Conservation (phyloP, 64 coral and sea anemone genomes). For the Porites australiensis region DNA sequence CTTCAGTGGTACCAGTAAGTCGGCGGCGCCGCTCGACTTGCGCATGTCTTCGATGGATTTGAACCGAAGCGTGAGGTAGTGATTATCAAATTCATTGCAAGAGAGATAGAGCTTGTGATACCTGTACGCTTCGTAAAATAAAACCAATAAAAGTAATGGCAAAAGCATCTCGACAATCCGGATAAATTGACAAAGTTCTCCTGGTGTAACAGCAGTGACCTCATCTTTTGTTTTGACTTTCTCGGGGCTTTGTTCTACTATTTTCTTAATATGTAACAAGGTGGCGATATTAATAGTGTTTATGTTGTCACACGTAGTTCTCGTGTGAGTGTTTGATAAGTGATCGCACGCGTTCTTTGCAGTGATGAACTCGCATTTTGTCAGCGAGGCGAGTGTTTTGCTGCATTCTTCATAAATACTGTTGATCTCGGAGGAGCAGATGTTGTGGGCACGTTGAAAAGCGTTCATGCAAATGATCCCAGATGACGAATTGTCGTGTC, state of each 20-base stretch:
- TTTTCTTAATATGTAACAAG: conserved; percentile 14
- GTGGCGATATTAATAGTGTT: not conserved
- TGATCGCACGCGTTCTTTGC: conserved; percentile 16
- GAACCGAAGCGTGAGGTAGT: conserved; percentile 91
- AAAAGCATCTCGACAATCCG: conserved; percentile 67
- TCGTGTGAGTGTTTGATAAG: not conserved
- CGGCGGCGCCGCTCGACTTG: conserved; percentile 74
- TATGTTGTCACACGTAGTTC: conserved; percentile 7
- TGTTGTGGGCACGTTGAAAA: not conserved
- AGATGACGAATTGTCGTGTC: not conserved
- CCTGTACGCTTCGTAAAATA: conserved; percentile 83
- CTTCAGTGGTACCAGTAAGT: conserved; percentile 80
- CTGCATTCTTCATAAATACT: conserved; percentile 10
- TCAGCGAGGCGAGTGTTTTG: not conserved
- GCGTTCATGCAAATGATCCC: conserved; percentile 30
- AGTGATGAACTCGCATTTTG: not conserved
- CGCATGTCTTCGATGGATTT: conserved; percentile 91
- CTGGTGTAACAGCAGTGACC: not conserved
- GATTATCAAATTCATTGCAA: conserved; percentile 91
- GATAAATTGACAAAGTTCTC: conserved; percentile 57
- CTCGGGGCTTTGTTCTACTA: conserved; percentile 18
- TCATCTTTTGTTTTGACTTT: conserved; percentile 42
- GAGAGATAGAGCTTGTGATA: conserved; percentile 91
- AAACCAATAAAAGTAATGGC: conserved; percentile 78
- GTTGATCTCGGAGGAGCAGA: conserved; percentile 9